Evolutionary conservation across 1,140 invertebrate genomes (phyloP), one percentile per base, ranked within the genome.

Genomic region (Gryon sp.): DNA sequence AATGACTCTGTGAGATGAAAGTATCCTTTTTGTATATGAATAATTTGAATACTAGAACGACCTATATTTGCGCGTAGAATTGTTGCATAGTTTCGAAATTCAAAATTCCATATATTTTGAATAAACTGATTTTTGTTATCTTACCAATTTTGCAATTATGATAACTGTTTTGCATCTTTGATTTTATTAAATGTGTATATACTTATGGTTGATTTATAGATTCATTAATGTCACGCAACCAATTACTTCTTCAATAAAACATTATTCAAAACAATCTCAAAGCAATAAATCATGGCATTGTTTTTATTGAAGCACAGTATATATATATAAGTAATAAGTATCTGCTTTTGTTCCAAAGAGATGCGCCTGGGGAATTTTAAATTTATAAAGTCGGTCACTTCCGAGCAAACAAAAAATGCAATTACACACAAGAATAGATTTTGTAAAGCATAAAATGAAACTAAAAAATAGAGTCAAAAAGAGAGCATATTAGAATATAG

Each of bases 391-490:
- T 65, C 60, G 60, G 60, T 65, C 46, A 65, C 46, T 65, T 63
- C 16, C 16, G 36, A 41, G 15, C 59, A 63, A 63, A 63, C 59
- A 62, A 63, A 60, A 63, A 63, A 63, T 63, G 59, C 59, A 63
- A 63, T 63, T 63, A 63, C 59, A 63, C 59, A 62, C 57, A 62
- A 62, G 57, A 62, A 62, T 62, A 62, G 43, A 62, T 62, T 62
- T 40, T 48, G 32, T 40, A 28, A 38, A 38, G 41, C 28, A 26
- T 32, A 22, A 62, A 62, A 28, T 28, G 32, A 16, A 62, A 48
- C 38, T 48, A 48, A 30, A 48, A 48, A 38, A 20, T 30, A 4
- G 22, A 24, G 22, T n/a, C n/a, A n/a, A n/a, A 46, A 41, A 62
- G 40, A 38, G 34, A 24, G 36, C 20, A 26, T 28, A 30, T 60